Conservation (phyloP, 2,797 vertebrate species). For the Hozukius guyotensis region DNA sequence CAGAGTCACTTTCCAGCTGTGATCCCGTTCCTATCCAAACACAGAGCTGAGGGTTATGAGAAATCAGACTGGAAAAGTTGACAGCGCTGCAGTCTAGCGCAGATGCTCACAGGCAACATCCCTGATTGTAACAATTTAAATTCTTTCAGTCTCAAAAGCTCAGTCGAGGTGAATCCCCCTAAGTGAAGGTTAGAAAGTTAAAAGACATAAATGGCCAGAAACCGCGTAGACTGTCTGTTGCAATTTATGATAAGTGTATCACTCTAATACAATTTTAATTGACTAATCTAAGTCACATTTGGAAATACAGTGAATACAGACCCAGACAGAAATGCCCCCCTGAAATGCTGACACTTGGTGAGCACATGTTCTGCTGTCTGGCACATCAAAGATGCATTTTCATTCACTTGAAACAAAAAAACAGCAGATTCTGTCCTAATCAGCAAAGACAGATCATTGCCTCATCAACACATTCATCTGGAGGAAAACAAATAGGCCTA, state of each 20-base stretch:
- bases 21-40: slow-evolving; percentile 72
- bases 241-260: background rate
- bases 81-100: slow-evolving; percentile 43
- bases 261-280: background rate
- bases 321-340: background rate
- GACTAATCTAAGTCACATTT: background rate
- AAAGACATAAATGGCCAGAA: background rate
- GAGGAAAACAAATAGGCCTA: slow-evolving; percentile 7
- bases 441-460: slow-evolving; percentile 38
- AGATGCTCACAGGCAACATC: slow-evolving; percentile 34
- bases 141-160: slow-evolving; percentile 23
- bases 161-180: slow-evolving; percentile 35
- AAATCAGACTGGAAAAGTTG: slow-evolving; percentile 64
- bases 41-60: slow-evolving; percentile 48
- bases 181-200: slow-evolving; percentile 19
- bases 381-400: slow-evolving; percentile 46
- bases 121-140: slow-evolving; percentile 41
- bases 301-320: background rate
- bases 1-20: slow-evolving; percentile 60
- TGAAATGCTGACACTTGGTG: slow-evolving; percentile 20
- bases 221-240: background rate
- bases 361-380: slow-evolving; percentile 40
- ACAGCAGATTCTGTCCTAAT: slow-evolving; percentile 3
- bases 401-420: slow-evolving; percentile 13
- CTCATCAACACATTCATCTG: slow-evolving; percentile 30